phyloP scores from a whole-genome alignment of 2,797 vertebrate species.

The Leptodactylus fallax region DNA sequence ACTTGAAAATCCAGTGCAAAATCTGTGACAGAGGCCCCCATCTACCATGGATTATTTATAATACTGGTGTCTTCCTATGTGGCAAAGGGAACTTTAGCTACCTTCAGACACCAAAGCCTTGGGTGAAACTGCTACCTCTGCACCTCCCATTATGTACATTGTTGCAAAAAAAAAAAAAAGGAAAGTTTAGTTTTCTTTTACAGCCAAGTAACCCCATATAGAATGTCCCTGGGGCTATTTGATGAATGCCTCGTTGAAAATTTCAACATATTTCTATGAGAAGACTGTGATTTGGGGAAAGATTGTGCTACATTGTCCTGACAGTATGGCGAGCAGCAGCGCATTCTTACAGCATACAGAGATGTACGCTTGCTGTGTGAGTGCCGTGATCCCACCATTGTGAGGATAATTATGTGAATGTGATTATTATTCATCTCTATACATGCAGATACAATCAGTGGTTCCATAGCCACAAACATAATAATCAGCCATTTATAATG shows the following conservation, averaged over 20 bases:
- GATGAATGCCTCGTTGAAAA: background rate
- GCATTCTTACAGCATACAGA: background rate
- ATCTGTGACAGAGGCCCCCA: no score
- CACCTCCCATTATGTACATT: no score
- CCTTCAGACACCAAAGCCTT: background rate
- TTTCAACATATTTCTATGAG: background rate
- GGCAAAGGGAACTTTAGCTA: background rate
- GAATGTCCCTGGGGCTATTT: background rate
- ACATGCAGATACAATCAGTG: slow-evolving; percentile 34
- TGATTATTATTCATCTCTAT: slow-evolving; percentile 30
- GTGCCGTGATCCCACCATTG: slow-evolving; percentile 18
- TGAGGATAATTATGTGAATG: slow-evolving; percentile 18
- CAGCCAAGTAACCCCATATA: background rate
- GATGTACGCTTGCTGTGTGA: background rate
- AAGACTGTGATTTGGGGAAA: background rate
- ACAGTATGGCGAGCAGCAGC: no score
- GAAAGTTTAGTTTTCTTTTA: background rate
- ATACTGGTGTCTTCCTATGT: background rate
- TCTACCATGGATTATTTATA: background rate
- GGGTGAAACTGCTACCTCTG: background rate
- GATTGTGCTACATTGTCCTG: slow-evolving; percentile 8
- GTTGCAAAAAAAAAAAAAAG: no score
- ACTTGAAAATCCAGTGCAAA: no score
- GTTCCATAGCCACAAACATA: slow-evolving; percentile 39
- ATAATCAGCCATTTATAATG: slow-evolving; percentile 42